Base-by-base conservation (phyloP, 2,113 vertebrate species). In the Amblyopsis rosae region DNA sequence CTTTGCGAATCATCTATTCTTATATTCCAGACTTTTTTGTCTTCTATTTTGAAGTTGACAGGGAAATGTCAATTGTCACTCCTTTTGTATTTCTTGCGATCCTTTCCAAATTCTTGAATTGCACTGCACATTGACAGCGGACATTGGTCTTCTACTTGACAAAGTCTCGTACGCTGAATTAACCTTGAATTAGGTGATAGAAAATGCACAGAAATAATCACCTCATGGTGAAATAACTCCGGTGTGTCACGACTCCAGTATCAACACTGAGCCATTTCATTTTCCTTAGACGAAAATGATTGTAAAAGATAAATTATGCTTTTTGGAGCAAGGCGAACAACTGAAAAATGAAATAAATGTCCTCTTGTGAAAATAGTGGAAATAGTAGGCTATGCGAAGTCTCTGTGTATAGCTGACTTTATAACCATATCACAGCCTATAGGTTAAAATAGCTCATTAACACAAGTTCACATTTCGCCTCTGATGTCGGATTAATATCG, bases 1-100 rank as follows among this genome's bases (percentile, higher is more conserved):
- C 82, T 83, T 75, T 70, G 80, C 80, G 83, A 89, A 87, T 87
- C 91, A 91, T 92, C 82, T 79, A 90, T 75, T 87, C 82, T 77
- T 85, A 88, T 89, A 91, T 90, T 92, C 90, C 91, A 91, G 88
- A 80, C 77, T 75, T 75, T 76, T 80, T 3, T 73, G 73, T 69
- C 71, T 78, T 83, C 60, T 73, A 72, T 87, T 82, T 70, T 11
- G 67, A 84, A 89, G 85, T 88, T 86, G 81, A 82, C 78, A 71
- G 59, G 9, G 54, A 35, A 76, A 72, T 80, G 82, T 84, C 86
- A 74, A 48, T 57, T 67, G 74, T 85, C 83, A 33, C 82, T 85
- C 81, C 76, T 79, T 59, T 9, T 57, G 54, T 55, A 76, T 58
- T 62, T 59, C 54, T 63, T 9, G 46, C 67, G 67, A 66, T 79